Evolutionary conservation across 2,888 invertebrate genomes (phyloP).

Genomic region (Dynastes maya): DNA sequence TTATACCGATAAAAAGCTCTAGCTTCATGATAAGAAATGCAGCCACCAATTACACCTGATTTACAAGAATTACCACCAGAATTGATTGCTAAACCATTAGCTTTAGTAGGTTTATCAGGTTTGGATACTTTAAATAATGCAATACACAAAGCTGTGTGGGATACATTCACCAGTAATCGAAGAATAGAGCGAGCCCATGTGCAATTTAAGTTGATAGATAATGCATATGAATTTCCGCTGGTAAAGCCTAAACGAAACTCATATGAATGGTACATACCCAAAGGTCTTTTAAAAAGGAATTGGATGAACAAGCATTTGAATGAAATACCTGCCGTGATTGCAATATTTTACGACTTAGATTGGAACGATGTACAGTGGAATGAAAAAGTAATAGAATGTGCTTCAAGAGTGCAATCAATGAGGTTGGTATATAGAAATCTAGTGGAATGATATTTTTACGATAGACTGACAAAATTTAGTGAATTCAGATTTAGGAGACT

Average conservation of each 20-base stretch:
- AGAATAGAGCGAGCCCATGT: slow-evolving; percentile 87
- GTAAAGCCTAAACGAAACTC: slow-evolving; percentile 90
- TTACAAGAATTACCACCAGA: slow-evolving; percentile 84
- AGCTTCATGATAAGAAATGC: slow-evolving; percentile 50
- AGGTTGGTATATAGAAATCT: slow-evolving; percentile 67
- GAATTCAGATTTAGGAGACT: no score
- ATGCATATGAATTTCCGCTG: slow-evolving; percentile 90
- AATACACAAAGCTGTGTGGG: slow-evolving; percentile 94
- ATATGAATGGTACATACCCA: slow-evolving; percentile 96
- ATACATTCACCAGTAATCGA: slow-evolving; percentile 89
- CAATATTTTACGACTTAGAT: slow-evolving; percentile 96
- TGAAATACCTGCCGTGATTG: slow-evolving; percentile 92
- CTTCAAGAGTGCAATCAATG: slow-evolving; percentile 88
- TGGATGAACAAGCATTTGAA: slow-evolving; percentile 96
- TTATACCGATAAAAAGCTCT: no score
- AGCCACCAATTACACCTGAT: slow-evolving; percentile 61
- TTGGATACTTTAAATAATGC: slow-evolving; percentile 89
- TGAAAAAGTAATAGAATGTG: slow-evolving; percentile 95
- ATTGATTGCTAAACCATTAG: slow-evolving; percentile 87
- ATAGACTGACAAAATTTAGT: no score
- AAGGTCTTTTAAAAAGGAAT: slow-evolving; percentile 93
- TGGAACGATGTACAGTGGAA: slow-evolving; percentile 97
- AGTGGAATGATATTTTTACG: no score
- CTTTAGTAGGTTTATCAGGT: slow-evolving; percentile 91
- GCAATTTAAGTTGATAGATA: slow-evolving; percentile 85